Evolutionary conservation across 2,113 vertebrate species (phyloP), one percentile per base, ranked within the genome.

Genomic region (Polypterus senegalus): DNA sequence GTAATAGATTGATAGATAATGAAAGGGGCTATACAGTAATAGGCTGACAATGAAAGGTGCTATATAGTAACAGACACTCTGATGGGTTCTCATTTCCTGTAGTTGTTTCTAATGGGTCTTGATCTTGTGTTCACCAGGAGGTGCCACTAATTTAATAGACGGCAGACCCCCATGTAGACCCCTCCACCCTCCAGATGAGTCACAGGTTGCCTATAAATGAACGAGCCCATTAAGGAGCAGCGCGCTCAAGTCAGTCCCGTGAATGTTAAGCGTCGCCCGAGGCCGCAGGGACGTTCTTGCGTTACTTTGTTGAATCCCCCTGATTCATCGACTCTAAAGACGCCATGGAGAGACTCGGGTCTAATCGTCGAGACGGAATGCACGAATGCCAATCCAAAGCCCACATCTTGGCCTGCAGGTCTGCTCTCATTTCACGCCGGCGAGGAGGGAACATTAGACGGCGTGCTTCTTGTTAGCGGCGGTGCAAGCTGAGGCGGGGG

Each of bases 131-230:
- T 27, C 27, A 27, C 27, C 27, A 27, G 27, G 27, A 27, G 27
- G 27, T 27, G 27, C 27, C 27, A 27, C 27, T 27, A 1, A 27
- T 2, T 27, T 27, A 27, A 27, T 27, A 27, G 27, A 27, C 27
- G 27, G 27, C 27, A 27, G 27, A 27, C 27, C 27, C 27, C 27
- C 27, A 27, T 27, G 27, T 27, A 27, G 27, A 27, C 27, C 27
- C 27, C 27, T 2, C 27, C 27, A 27, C 27, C 27, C 27, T 27
- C 27, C 27, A 27, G 27, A 27, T 27, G 27, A 27, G 27, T 76
- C 71, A 76, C 71, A 74, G 76, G 73, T 81, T 71, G 66, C 60
- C 59, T 67, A 71, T 72, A 62, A 76, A 70, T 66, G 69, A 75
- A 71, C 67, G 63, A 58, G 57, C 4, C 49, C 52, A 66, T 48